A percentile compares a stretch with the other conserved stretches of the same genome.
These are phyloP conservation scores for Pogonocichla stellata DNA, from an alignment of 2,113 vertebrate species.

Conservation along the genomic window DNA sequence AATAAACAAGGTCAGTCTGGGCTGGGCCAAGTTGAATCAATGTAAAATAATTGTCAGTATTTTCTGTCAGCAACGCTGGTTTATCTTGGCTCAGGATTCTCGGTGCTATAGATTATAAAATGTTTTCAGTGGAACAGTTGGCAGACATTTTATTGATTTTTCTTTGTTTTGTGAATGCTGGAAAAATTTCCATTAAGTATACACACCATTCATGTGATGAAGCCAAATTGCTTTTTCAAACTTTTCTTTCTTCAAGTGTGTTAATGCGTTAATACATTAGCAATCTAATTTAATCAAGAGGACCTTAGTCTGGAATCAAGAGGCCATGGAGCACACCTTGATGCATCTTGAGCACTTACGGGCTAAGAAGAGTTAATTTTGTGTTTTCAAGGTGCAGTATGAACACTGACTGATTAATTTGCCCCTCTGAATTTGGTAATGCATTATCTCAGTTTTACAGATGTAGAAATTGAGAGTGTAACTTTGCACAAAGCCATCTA, in stretches of 20 bases:
- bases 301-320: slow-evolving; percentile 31
- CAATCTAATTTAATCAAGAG: slow-evolving; percentile 28
- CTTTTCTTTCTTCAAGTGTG: slow-evolving; percentile 30
- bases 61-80: slow-evolving; percentile 72
- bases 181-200: slow-evolving; percentile 67
- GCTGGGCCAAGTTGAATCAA: slow-evolving; percentile 73
- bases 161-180: slow-evolving; percentile 72
- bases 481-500: neutral
- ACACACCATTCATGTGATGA: slow-evolving; percentile 30
- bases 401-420: neutral
- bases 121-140: slow-evolving; percentile 67
- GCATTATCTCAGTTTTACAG: neutral
- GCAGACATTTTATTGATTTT: slow-evolving; percentile 74
- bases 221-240: slow-evolving; percentile 37
- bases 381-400: neutral
- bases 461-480: neutral
- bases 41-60: slow-evolving; percentile 75
- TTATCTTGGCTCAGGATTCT: slow-evolving; percentile 73
- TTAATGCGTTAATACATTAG: neutral
- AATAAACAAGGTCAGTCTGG: slow-evolving; percentile 79
- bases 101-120: slow-evolving; percentile 64
- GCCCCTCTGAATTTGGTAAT: neutral
- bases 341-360: neutral
- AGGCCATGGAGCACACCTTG: neutral
- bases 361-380: slow-evolving; percentile 24